Base-by-base conservation (phyloP, 1,140 invertebrate species). In the Brachionus sp. region DNA sequence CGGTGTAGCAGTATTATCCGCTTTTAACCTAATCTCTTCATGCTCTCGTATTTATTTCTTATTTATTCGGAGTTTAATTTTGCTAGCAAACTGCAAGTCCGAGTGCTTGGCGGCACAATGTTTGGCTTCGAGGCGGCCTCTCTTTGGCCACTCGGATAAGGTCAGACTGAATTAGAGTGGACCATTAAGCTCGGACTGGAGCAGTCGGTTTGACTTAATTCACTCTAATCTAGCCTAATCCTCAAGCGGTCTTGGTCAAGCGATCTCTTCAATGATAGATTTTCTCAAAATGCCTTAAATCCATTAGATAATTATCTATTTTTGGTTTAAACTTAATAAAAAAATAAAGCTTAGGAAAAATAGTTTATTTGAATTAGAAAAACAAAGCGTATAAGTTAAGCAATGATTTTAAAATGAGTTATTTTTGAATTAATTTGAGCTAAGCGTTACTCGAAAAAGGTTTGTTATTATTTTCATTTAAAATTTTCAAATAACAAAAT, bases 261-360 rank as follows among this genome's bases (percentile, higher is more conserved):
- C 50, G 50, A 57, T 57, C 50, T 57, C 19, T 57, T 57, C 50
- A 57, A 57, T 66, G 64, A 37, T 66, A 33, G n/a, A 66, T 66
- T 66, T 66, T 66, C 33, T 66, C 64, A 66, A 66, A 66, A 66
- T 66, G 64, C 64, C 64, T 66, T 66, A 66, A 66, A 66, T 66
- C 64, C 64, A 66, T 66, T 66, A 66, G 33, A 37, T 66, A 33
- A 66, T 66, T 66, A 66, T 66, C 33, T 66, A 33, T 66, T 66
- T 62, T 66, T 66, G 62, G 23, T 66, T 33, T 57, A 57, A 57
- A 57, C 50, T 57, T 57, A 57, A 57, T 57, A 57, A 57, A 57
- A 57, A 57, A 25, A 57, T 57, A 25, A 19, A 19, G 50, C 50
- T 57, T 57, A 57, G 50, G 16, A 7, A 57, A 57, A 57, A 57